A percentile compares a stretch with the other conserved stretches of the same genome.
Conservation (phyloP, 2,113 vertebrate species). For the Hucho hucho region DNA sequence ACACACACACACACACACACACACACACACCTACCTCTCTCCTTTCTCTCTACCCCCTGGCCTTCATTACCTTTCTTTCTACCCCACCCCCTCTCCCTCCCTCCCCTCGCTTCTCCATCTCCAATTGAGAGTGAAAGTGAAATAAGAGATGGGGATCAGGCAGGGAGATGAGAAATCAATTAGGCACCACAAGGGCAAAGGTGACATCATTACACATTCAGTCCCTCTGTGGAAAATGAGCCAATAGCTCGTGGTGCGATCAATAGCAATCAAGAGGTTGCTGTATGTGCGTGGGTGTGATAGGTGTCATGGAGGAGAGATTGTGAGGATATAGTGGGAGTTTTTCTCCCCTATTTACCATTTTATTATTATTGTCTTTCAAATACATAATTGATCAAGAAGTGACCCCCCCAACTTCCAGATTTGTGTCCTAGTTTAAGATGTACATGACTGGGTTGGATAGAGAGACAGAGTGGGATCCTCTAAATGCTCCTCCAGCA, state of each 20-base stretch:
- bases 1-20: no score
- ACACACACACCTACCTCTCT: neutral
- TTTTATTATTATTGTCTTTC: no score
- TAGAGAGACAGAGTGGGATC: no score
- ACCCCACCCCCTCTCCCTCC: no score
- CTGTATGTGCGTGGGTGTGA: constrained; percentile 18
- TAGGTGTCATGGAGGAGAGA: constrained; percentile 19
- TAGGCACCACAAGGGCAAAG: constrained; percentile 62
- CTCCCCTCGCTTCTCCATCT: constrained; percentile 27
- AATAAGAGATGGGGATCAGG: constrained; percentile 53
- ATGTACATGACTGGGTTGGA: no score
- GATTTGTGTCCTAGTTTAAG: no score
- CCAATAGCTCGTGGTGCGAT: constrained; percentile 59
- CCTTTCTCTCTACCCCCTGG: neutral
- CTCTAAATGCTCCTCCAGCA: no score
- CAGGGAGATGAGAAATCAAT: constrained; percentile 74
- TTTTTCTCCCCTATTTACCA: no score
- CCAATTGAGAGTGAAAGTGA: constrained; percentile 43
- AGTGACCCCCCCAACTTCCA: no score
- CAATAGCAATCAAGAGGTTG: constrained; percentile 63
- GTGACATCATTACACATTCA: constrained; percentile 61
- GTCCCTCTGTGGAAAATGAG: constrained; percentile 36
- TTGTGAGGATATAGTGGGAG: neutral
- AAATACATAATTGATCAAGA: no score
- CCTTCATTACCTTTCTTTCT: no score